phyloP scores from a whole-genome alignment of 2,888 invertebrate species.

The Melinaea marsaeus region DNA sequence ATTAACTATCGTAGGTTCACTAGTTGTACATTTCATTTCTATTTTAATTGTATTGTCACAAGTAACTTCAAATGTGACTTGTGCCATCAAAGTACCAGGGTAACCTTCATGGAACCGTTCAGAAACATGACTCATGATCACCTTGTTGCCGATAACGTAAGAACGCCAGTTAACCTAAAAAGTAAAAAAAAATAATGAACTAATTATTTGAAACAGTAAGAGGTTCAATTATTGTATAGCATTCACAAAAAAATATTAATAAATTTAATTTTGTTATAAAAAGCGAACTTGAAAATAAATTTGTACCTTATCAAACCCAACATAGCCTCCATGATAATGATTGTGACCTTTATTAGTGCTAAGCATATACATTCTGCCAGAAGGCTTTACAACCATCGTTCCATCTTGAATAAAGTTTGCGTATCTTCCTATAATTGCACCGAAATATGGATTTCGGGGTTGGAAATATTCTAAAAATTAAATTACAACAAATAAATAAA shows the following conservation, averaged over 20 bases:
- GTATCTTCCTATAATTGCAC: conserved; percentile 91
- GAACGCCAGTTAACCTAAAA: conserved; percentile 82
- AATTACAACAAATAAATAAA: too few species aligned
- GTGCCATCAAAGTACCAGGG: conserved; percentile 88
- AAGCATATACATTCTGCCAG: conserved; percentile 82
- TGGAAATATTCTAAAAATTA: conserved; percentile 79
- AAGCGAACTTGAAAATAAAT: neutral
- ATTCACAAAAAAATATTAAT: neutral
- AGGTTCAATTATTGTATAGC: neutral
- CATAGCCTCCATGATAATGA: conserved; percentile 89
- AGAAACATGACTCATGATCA: conserved; percentile 86
- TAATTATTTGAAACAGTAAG: neutral
- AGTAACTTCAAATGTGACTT: conserved; percentile 83
- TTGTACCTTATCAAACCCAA: conserved; percentile 86
- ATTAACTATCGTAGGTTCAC: conserved; percentile 89
- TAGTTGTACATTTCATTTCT: conserved; percentile 85
- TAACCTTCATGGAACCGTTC: conserved; percentile 91
- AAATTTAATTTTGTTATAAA: neutral
- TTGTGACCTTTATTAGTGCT: conserved; percentile 83
- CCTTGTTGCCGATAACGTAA: conserved; percentile 76
- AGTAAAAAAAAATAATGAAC: neutral
- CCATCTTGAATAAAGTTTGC: conserved; percentile 89
- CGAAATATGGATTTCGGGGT: conserved; percentile 88
- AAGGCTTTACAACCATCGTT: conserved; percentile 80
- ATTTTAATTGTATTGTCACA: conserved; percentile 86